Evolutionary conservation across 2,797 vertebrate genomes (phyloP).

Genomic region (Denticeps clupeoides): DNA sequence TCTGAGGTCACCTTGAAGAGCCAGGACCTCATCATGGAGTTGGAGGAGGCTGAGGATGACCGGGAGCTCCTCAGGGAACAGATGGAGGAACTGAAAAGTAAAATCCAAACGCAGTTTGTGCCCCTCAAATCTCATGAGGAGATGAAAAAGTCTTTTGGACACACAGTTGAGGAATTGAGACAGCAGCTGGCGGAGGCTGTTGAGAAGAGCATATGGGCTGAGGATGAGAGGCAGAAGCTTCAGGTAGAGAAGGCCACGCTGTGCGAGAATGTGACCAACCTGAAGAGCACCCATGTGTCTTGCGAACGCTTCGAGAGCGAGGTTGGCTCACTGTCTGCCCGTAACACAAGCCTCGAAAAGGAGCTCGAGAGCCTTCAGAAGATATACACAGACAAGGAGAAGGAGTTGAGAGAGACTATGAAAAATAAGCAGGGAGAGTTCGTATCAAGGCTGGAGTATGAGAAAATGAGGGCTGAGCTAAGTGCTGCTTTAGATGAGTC

Average conservation of each 20-base stretch:
- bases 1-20: conserved; percentile 66
- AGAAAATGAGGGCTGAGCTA: conserved; percentile 59
- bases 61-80: conserved; percentile 67
- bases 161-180: conserved; percentile 66
- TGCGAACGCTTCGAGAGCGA: conserved; percentile 62
- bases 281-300: conserved; percentile 53
- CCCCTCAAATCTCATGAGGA: conserved; percentile 69
- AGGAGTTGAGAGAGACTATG: conserved; percentile 45
- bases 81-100: conserved; percentile 61
- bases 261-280: conserved; percentile 50
- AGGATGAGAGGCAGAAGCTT: conserved; percentile 65
- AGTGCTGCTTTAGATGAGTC: conserved; percentile 58
- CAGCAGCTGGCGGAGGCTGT: conserved; percentile 70
- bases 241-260: conserved; percentile 58
- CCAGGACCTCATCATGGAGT: conserved; percentile 69
- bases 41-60: conserved; percentile 60
- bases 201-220: conserved; percentile 61
- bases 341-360: conserved; percentile 49
- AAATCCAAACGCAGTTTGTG: conserved; percentile 70
- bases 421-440: conserved; percentile 64
- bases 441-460: conserved; percentile 59
- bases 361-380: conserved; percentile 58
- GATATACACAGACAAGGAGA: conserved; percentile 55
- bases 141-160: conserved; percentile 58
- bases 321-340: conserved; percentile 48